Base-by-base conservation (phyloP, 2,888 invertebrate species). In the Hyppa rectilinea region DNA sequence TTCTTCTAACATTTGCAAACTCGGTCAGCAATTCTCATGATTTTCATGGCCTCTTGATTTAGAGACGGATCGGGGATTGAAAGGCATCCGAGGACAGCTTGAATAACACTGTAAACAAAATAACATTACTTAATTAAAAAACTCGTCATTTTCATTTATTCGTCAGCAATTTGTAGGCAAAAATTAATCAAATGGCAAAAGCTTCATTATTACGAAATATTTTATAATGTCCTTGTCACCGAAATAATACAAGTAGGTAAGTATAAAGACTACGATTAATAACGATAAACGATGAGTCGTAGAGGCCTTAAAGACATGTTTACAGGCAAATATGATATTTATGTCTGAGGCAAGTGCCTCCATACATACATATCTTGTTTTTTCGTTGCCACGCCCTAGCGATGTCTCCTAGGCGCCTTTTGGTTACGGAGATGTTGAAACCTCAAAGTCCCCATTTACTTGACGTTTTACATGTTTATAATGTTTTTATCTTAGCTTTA, bases 71-170 rank as follows among this genome's bases (percentile, higher is more conserved):
- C 97, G 3, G 96, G 93, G 60, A 98, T 97, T 31, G 96, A 94
- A 47, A 98, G 92, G 87, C 97, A 97, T 2, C 98, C 98, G 38
- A 98, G 95, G 10, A 97, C 94, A 0, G 98, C 97, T 96, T 98
- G 98, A 72, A 98, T 97, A 61, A 98, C 92, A 87, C 98, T 98
- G 90, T 83, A 85, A 85, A 52, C 4, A 53, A 75, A 67, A 78
- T 55, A 12, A 34, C 26, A 40, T 29, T 4, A 43, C 14, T n/a
- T 64, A n/a, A 45, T 31, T 62, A 0, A 31, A 36, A 38, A 45
- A 12, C 14, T 45, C 45, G 53, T 76, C 0, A 52, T 50, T 34
- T 38, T 49, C 26, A 31, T 43, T 40, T 17, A 31, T 49, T 55
- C 20, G 29, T 40, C 14, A 47, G 2, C 4, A 77, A 43, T 77